Percentiles rank a stretch among this genome's conserved stretches.
These are phyloP conservation scores for Hypolimnas misippus DNA, from an alignment of 2,888 invertebrate genomes.

Conservation along the genomic window DNA sequence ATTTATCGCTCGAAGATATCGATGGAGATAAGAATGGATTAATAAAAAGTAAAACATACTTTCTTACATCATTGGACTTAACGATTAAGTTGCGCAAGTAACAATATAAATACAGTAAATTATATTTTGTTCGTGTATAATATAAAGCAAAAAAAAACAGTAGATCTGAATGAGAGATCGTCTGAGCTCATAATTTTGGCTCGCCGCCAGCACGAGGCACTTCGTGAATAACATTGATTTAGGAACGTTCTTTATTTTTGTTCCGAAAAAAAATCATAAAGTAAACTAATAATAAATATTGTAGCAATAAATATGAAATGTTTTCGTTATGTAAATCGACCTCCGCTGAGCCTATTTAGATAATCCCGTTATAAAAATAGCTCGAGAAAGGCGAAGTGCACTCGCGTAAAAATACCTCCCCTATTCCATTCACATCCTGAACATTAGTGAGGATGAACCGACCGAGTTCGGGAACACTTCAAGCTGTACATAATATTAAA, in stretches of 20 bases:
- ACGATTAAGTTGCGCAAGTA: no score
- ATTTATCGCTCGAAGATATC: slow-evolving; percentile 10
- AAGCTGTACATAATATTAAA: slow-evolving; percentile 59
- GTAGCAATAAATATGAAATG: slow-evolving; percentile 20
- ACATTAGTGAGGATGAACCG: slow-evolving; percentile 51
- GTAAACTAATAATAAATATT: slow-evolving; percentile 31
- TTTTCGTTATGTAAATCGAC: slow-evolving; percentile 24
- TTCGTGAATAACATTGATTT: slow-evolving; percentile 36
- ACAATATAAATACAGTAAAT: no score
- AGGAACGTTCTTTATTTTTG: slow-evolving; percentile 35
- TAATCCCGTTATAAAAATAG: slow-evolving; percentile 56
- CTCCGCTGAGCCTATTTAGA: slow-evolving; percentile 37
- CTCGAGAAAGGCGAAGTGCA: slow-evolving; percentile 51
- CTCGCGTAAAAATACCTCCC: slow-evolving; percentile 62
- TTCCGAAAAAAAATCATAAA: slow-evolving; percentile 33
- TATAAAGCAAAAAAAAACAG: slow-evolving; percentile 9
- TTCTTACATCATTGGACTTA: slow-evolving; percentile 7
- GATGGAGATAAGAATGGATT: slow-evolving; percentile 8
- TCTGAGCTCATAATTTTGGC: slow-evolving; percentile 34
- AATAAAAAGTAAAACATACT: not conserved
- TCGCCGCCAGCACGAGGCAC: slow-evolving; percentile 31
- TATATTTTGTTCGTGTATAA: slow-evolving; percentile 13
- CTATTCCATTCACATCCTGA: slow-evolving; percentile 58
- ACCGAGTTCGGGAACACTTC: slow-evolving; percentile 55
- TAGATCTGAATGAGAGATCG: slow-evolving; percentile 35